phyloP scores from a whole-genome alignment of 1,140 invertebrate genomes.

The Dendroctonus ponderosae region DNA sequence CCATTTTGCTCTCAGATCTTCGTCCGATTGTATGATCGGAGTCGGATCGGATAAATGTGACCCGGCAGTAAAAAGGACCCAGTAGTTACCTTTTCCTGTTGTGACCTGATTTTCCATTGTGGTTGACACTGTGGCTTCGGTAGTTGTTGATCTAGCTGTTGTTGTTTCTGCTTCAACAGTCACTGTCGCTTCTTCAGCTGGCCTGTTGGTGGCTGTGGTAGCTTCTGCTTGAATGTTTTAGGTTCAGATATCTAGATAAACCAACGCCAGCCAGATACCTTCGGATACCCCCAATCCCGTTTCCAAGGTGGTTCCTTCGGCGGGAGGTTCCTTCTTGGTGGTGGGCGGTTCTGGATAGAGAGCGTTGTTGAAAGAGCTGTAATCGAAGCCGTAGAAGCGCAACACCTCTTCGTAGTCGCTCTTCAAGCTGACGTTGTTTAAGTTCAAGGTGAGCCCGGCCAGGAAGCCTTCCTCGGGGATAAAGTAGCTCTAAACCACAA shows the following conservation, averaged over 20 bases:
- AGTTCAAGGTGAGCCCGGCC: slow-evolving; percentile 72
- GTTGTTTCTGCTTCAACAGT: background rate
- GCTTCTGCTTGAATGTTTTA: background rate
- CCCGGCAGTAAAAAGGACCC: no score
- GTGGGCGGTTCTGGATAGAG: slow-evolving; percentile 41
- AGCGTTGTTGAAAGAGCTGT: slow-evolving; percentile 51
- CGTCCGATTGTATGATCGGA: no score
- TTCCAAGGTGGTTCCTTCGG: slow-evolving; percentile 28
- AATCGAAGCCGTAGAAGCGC: slow-evolving; percentile 75
- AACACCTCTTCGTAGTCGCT: slow-evolving; percentile 68
- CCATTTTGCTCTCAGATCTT: no score
- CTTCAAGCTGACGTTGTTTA: slow-evolving; percentile 69
- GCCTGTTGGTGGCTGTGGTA: background rate
- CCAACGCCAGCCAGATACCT: background rate
- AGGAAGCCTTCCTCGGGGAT: slow-evolving; percentile 75
- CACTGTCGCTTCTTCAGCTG: background rate
- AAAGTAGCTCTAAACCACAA: slow-evolving; percentile 68
- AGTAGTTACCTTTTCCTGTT: no score
- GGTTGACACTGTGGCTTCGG: no score
- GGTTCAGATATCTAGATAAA: background rate
- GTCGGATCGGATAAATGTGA: no score
- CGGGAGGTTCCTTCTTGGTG: slow-evolving; percentile 43
- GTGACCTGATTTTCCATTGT: no score
- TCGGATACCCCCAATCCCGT: slow-evolving; percentile 14
- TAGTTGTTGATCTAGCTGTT: background rate